Evolutionary conservation across 1,140 invertebrate species (phyloP).

Genomic region (Achroia grisella): DNA sequence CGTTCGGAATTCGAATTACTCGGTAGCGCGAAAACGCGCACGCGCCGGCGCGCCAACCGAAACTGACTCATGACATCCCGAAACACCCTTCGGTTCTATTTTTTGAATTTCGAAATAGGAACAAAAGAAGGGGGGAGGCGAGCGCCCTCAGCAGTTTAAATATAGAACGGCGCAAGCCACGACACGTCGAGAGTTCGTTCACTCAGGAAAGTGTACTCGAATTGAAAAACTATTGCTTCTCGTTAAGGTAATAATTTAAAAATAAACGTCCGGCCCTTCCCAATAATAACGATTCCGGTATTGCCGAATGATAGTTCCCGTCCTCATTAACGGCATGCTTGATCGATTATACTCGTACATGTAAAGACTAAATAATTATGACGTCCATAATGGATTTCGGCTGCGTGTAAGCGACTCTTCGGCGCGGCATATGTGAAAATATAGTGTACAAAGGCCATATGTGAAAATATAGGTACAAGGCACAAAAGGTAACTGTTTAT

Average conservation of each 20-base stretch:
- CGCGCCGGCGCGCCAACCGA: conserved; percentile 46
- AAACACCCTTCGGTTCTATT: conserved; percentile 63
- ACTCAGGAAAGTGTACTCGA: conserved; percentile 46
- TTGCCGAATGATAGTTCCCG: conserved; percentile 42
- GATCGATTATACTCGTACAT: conserved; percentile 17
- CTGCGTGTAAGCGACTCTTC: no score
- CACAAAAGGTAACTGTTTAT: no score
- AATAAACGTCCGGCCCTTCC: conserved; percentile 51
- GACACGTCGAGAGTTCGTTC: conserved; percentile 45
- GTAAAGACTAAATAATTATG: no score
- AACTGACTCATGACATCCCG: conserved; percentile 60
- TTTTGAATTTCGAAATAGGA: conserved; percentile 62
- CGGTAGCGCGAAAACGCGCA: conserved; percentile 32
- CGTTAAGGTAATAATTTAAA: conserved; percentile 41
- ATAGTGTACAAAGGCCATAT: no score
- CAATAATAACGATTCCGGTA: conserved; percentile 46
- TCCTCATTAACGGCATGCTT: conserved; percentile 44
- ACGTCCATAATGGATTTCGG: background rate
- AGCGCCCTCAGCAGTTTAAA: conserved; percentile 52
- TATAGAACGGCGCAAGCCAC: conserved; percentile 46
- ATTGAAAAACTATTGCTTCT: conserved; percentile 38
- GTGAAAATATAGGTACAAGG: no score
- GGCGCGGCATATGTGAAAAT: no score
- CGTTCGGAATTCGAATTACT: conserved; percentile 14
- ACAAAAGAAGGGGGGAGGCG: conserved; percentile 65